Percentiles rank a stretch among this genome's conserved stretches.
Evolutionary conservation across 2,888 invertebrate species (phyloP).

Genomic region (Macrostomum cliftonense): DNA sequence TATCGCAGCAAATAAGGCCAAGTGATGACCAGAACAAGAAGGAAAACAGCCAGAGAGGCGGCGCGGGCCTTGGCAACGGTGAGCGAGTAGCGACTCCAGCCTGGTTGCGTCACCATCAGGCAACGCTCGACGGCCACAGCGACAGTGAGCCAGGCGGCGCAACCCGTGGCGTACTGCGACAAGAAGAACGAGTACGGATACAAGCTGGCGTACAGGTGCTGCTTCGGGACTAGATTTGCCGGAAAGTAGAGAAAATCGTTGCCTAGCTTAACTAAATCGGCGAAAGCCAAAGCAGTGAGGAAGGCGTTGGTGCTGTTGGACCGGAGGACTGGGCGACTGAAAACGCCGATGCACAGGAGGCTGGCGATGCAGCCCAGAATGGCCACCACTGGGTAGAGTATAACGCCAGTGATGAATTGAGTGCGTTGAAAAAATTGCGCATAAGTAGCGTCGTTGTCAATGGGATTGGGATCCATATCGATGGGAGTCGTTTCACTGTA

Average conservation of each 20-base stretch:
- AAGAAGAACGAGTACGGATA: slow-evolving; percentile 30
- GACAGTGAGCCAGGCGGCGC: slow-evolving; percentile 28
- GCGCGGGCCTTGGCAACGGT: slow-evolving; percentile 21
- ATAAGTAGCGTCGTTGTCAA: too few species aligned
- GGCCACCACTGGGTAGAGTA: slow-evolving; percentile 4
- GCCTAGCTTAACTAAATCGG: slow-evolving; percentile 3
- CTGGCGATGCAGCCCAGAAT: slow-evolving; percentile 7
- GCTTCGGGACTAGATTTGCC: background rate
- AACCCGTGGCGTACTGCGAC: slow-evolving; percentile 24
- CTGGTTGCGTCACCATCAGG: slow-evolving; percentile 26
- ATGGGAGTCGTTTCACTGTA: too few species aligned
- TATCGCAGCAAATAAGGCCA: slow-evolving; percentile 23
- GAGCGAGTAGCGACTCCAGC: slow-evolving; percentile 19
- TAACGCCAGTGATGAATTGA: slow-evolving; percentile 2
- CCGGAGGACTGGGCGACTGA: slow-evolving; percentile 1
- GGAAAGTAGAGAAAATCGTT: slow-evolving; percentile 11
- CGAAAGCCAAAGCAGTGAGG: slow-evolving; percentile 3
- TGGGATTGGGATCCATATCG: too few species aligned
- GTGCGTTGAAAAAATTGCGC: background rate
- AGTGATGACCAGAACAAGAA: slow-evolving; percentile 23
- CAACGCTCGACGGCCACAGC: slow-evolving; percentile 30
- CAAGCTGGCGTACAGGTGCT: too few species aligned
- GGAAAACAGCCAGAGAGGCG: slow-evolving; percentile 22
- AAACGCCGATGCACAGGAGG: slow-evolving; percentile 5
- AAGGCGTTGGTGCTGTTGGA: slow-evolving; percentile 7